Evolutionary conservation across 2,797 vertebrate species (phyloP), one percentile per base, ranked within the genome.

Genomic region (Crenichthys baileyi): DNA sequence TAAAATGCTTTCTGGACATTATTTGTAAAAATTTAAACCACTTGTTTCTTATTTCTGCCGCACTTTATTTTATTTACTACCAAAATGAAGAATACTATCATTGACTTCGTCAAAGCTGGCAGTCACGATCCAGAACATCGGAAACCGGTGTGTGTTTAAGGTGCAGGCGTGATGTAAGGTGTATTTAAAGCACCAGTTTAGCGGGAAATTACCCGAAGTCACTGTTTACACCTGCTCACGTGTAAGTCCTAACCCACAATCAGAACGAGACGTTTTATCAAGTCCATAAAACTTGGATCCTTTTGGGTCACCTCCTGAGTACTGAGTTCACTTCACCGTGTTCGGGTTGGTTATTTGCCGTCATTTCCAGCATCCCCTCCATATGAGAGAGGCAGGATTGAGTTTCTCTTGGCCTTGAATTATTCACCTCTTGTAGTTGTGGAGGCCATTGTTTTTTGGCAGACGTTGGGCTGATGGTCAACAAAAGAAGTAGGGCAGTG

Each of bases 381-480:
- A 79, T 70, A 48, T 15, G 20, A 70, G 44, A 26, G 72, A 82
- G 75, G 82, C 73, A 81, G 94, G 82, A 76, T 95, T 88, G 72
- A 78, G 79, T 96, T 96, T 91, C 95, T 90, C 85, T 79, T 78
- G 48, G 73, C 56, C 70, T 88, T 96, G 79, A 96, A 96, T 96
- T 93, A 96, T 96, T 96, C 84, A 96, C 87, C 50, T 85, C 83
- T 85, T 93, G 85, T 91, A 90, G 92, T 95, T 93, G 92, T 87
- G 90, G 85, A 77, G 79, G 85, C 89, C 91, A 92, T 95, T 95
- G 94, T 95, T 89, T 88, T 89, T 85, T 73, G 56, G 31, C 31
- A 84, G 90, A 93, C 89, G 88, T 82, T 77, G 39, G 77, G 82
- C 83, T 85, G 79, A 84, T 85, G 70, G 85, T 80, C 78, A 71